Evolutionary conservation across 2,797 vertebrate species (phyloP).

Genomic region (Acipenser oxyrinchus): DNA sequence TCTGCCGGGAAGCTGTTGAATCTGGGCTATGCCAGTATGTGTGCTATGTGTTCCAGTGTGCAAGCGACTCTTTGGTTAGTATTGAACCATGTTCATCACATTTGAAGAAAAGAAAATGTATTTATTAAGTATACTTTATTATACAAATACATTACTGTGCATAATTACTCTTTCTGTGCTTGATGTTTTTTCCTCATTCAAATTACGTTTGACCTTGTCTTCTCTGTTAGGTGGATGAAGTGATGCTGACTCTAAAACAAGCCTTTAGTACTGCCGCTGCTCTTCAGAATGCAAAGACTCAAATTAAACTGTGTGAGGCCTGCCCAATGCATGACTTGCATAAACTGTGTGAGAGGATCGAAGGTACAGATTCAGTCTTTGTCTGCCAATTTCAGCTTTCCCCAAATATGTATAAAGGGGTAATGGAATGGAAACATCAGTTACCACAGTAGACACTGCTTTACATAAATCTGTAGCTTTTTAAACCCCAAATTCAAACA

Average conservation of each 20-base stretch:
- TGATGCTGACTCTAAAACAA: conserved; percentile 96
- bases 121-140: background rate
- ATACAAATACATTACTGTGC: too few species aligned
- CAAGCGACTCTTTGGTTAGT: conserved; percentile 90
- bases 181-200: background rate
- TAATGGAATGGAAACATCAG: too few species aligned
- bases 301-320: conserved; percentile 86
- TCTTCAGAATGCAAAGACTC: conserved; percentile 84
- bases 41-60: conserved; percentile 95
- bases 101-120: background rate
- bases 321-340: conserved; percentile 96
- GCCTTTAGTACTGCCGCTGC: conserved; percentile 89
- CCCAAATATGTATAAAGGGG: too few species aligned
- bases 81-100: background rate
- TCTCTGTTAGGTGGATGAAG: conserved; percentile 81
- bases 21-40: conserved; percentile 75
- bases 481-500: too few species aligned
- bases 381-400: background rate
- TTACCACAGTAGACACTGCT: too few species aligned
- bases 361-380: conserved; percentile 61
- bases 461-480: too few species aligned
- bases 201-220: background rate
- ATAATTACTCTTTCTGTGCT: background rate
- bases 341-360: conserved; percentile 95
- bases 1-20: conserved; percentile 79